These are phyloP conservation scores for Petroica traversi DNA, from an alignment of 2,113 vertebrate genomes.

Conservation along the genomic window DNA sequence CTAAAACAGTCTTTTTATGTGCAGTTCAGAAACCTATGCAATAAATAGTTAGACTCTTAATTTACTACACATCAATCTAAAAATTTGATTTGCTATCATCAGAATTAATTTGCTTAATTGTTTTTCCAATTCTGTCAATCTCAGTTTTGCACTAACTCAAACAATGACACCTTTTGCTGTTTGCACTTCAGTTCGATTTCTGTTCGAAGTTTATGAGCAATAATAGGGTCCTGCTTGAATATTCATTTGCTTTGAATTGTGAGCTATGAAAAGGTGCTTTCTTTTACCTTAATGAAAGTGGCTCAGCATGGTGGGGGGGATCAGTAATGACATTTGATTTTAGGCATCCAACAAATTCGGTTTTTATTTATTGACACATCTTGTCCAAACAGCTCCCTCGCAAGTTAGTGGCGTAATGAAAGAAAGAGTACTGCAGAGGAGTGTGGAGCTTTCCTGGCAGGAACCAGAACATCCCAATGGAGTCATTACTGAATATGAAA, in stretches of 20 bases:
- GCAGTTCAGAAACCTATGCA: conserved; percentile 45
- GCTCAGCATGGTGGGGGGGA: conserved; percentile 73
- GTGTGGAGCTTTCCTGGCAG: conserved; percentile 97
- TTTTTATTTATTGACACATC: conserved; percentile 78
- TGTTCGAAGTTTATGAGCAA: conserved; percentile 83
- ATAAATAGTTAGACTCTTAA: conserved; percentile 77
- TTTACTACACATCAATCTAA: conserved; percentile 73
- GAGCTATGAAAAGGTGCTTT: conserved; percentile 75
- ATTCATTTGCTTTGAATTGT: conserved; percentile 81
- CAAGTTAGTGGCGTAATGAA: conserved; percentile 97
- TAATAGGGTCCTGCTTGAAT: conserved; percentile 80
- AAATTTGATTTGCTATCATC: conserved; percentile 74
- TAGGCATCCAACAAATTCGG: conserved; percentile 71
- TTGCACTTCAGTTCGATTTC: conserved; percentile 86
- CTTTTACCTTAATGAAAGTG: conserved; percentile 76
- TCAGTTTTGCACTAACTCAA: conserved; percentile 74
- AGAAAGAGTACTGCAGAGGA: conserved; percentile 92
- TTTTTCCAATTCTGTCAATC: conserved; percentile 78
- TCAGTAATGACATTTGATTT: conserved; percentile 77
- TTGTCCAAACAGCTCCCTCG: conserved; percentile 90
- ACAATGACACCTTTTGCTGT: conserved; percentile 80
- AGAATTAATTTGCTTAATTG: conserved; percentile 85
- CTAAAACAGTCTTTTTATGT: background rate
- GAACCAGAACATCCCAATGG: conserved; percentile 97
- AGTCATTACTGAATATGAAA: conserved; percentile 98